Evolutionary conservation across 1,140 invertebrate genomes (phyloP).

Genomic region (Leptinotarsa texana): DNA sequence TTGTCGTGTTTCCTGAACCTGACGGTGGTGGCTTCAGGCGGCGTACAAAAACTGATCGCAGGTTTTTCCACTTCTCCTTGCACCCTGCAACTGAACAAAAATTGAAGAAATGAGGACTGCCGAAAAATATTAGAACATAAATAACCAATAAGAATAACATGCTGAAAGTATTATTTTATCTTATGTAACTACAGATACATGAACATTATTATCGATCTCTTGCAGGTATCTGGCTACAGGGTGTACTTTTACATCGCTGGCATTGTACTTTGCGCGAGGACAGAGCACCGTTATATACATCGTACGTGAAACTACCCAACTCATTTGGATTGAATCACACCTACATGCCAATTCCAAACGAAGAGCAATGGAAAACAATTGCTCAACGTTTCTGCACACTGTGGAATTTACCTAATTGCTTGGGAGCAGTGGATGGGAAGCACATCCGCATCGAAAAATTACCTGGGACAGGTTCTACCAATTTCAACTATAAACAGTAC

Average conservation of each 20-base stretch:
- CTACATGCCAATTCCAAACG: slow-evolving; percentile 16
- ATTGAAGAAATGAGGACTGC: neutral
- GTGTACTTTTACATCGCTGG: slow-evolving; percentile 16
- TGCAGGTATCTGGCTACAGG: neutral
- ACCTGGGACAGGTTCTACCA: slow-evolving; percentile 28
- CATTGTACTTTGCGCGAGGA: slow-evolving; percentile 27
- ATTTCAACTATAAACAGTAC: slow-evolving; percentile 34
- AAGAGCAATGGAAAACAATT: slow-evolving; percentile 21
- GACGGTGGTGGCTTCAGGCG: slow-evolving; percentile 27
- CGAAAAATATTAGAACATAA: no score
- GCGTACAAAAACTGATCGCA: slow-evolving; percentile 21
- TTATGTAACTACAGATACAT: no score
- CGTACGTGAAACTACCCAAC: slow-evolving; percentile 22
- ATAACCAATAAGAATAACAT: no score
- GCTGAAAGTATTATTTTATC: no score
- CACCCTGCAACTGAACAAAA: slow-evolving; percentile 28
- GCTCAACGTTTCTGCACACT: slow-evolving; percentile 20
- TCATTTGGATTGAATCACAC: slow-evolving; percentile 28
- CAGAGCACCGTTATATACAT: slow-evolving; percentile 21
- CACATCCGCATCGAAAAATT: slow-evolving; percentile 24
- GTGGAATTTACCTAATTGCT: slow-evolving; percentile 7
- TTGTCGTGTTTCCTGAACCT: slow-evolving; percentile 20
- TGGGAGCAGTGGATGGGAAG: slow-evolving; percentile 1
- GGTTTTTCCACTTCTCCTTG: slow-evolving; percentile 33
- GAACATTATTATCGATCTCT: neutral